Evolutionary conservation across 1,140 invertebrate genomes (phyloP).

Genomic region (Drosophila carrolli): DNA sequence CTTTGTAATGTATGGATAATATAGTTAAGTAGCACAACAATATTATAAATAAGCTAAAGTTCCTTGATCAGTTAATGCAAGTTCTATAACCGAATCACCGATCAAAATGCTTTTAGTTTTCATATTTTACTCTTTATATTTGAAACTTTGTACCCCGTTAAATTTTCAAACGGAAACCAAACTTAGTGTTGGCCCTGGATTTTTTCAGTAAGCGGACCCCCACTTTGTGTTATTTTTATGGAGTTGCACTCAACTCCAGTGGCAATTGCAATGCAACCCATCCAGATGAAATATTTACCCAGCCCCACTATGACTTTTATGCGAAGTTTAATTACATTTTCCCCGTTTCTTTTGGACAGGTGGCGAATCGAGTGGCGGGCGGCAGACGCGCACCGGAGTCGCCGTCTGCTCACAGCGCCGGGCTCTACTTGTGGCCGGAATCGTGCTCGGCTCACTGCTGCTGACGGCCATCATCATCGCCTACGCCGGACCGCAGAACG

Average conservation of each 20-base stretch:
- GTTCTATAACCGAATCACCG: no score
- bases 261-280: slow-evolving; percentile 45
- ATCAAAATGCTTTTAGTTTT: no score
- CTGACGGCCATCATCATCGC: slow-evolving; percentile 94
- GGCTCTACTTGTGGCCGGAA: slow-evolving; percentile 91
- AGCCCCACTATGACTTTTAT: slow-evolving; percentile 21
- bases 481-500: slow-evolving; percentile 91
- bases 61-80: no score
- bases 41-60: no score
- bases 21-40: no score
- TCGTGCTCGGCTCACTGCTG: slow-evolving; percentile 92
- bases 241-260: slow-evolving; percentile 4
- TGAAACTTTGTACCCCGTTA: neutral
- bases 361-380: slow-evolving; percentile 90
- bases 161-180: neutral
- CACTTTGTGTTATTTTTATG: slow-evolving; percentile 15
- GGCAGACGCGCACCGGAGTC: slow-evolving; percentile 90
- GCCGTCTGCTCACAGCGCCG: slow-evolving; percentile 94
- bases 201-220: neutral
- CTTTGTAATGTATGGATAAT: no score
- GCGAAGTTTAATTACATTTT: slow-evolving; percentile 70
- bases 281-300: slow-evolving; percentile 46
- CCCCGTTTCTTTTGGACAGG: slow-evolving; percentile 83
- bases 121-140: no score
- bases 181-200: neutral